Evolutionary conservation across 2,797 vertebrate genomes (phyloP), one percentile per base, ranked within the genome.

Genomic region (Huso huso): DNA sequence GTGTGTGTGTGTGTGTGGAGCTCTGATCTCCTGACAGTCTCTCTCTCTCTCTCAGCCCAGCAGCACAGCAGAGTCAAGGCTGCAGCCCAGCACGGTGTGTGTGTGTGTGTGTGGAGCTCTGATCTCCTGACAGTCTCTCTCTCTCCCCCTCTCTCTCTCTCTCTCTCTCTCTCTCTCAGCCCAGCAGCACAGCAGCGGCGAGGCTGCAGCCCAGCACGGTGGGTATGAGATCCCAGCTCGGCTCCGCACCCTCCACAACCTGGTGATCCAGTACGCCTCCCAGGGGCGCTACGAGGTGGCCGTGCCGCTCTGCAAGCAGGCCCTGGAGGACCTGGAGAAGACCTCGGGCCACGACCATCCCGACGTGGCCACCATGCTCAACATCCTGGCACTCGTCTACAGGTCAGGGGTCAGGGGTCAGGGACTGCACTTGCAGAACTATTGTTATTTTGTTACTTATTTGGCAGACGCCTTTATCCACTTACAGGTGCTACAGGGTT

Each of bases 261-360:
- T 95, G 79, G 93, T 95, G 78, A 95, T 95, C 84, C 93, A 95
- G 81, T 95, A 95, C 1, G 93, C 93, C 51, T 93, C 93, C 0
- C 92, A 95, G 82, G 93, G 93, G 1, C 75, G 93, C 49, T 95
- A 94, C 0, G 93, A 95, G 78, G 93, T 95, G 61, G 93, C 93
- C 0, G 93, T 95, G 70, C 93, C 93, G 0, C 91, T 94, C 61
- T 95, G 93, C 81, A 95, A 95, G 74, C 93, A 95, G 74, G 93
- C 93, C 0, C 78, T 95, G 70, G 93, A 95, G 72, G 93, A 95
- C 75, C 85, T 94, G 69, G 93, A 95, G 84, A 95, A 94, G 68
- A 94, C 93, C 0, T 94, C 92, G 0, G 93, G 93, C 10, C 93
- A 94, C 2, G 91, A 95, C 81, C 93, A 95, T 71, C 93, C 93